A percentile compares a stretch with the other conserved stretches of the same genome.
Evolutionary conservation across 2,797 vertebrate species (phyloP).

Genomic region (Crocodylus rhombifer): DNA sequence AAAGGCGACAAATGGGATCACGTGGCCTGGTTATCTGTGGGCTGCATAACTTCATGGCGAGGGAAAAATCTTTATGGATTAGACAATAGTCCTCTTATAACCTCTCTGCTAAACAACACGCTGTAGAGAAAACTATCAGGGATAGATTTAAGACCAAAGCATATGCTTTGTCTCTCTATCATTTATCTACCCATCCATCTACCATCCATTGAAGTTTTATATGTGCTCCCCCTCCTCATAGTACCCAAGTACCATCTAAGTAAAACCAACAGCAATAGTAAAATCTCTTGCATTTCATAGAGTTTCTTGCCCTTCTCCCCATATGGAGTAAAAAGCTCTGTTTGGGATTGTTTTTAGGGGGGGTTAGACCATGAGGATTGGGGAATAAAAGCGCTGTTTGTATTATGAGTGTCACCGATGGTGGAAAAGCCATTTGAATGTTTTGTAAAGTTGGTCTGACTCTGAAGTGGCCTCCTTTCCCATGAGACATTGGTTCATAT

Average conservation of each 20-base stretch:
- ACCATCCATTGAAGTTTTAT: too few species aligned
- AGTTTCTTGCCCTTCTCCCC: background rate
- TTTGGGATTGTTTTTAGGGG: rapidly evolving
- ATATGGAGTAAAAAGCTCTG: background rate
- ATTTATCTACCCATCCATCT: too few species aligned
- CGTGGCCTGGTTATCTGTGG: background rate
- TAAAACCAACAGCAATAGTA: rapidly evolving
- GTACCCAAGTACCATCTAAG: rapidly evolving
- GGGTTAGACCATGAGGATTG: background rate
- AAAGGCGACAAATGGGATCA: background rate
- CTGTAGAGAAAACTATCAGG: background rate
- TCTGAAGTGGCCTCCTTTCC: background rate
- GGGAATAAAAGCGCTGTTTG: background rate
- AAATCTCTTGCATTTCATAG: background rate
- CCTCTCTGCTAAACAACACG: background rate
- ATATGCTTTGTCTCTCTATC: background rate
- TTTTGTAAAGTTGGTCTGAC: background rate
- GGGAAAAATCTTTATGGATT: background rate
- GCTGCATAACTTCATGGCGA: background rate
- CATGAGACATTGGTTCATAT: background rate
- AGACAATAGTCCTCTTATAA: background rate
- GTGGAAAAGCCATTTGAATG: background rate
- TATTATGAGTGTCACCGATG: background rate
- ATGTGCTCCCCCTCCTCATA: too few species aligned
- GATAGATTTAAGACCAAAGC: background rate